Base-by-base conservation (phyloP, 2,797 vertebrate genomes). In the Enteromius afrohamiltoni region DNA sequence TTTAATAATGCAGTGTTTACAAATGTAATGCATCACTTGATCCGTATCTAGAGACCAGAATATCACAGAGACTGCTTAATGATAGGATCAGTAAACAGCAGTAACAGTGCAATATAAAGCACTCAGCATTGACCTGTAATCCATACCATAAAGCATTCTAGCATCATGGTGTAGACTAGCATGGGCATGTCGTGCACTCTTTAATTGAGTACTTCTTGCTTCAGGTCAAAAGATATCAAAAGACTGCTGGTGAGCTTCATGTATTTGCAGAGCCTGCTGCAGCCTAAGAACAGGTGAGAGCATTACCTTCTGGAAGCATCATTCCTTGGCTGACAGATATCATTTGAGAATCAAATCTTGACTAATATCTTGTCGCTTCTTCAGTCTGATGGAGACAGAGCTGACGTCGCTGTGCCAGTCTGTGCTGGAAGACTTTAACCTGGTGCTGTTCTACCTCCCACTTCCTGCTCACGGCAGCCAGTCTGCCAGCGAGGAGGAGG, bases 351-450 rank as follows among this genome's bases (percentile, higher is more conserved):
- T 65, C n/a, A 64, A 19, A 74, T 74, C 19, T 26, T 51, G 3
- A 67, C 60, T 67, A 37, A 77, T 77, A 69, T 31, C 29, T 17
- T 23, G 14, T 62, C n/a, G 5, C n/a, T 23, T n/a, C 13, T 3
- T 11, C 13, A 99, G 98, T 89, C 92, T 96, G 8, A 88, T 96
- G 90, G 97, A 99, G 91, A 95, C 96, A 0, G 98, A 99, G 93
- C 93, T 99, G 91, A 99, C 98, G 0, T 95, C 96, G 0, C 96
- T 99, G 81, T 99, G 98, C 92, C 98, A 99, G 93, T 97, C 96
- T 0, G 97, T 99, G 88, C 94, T 99, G 90, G 98, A 99, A 89
- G 98, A 99, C 89, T 98, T 98, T 92, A 99, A 99, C 93, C 95
- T 99, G 83, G 98, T 98, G 83, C 95, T 99, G 86, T 99, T 99